Percentiles rank a stretch among this genome's conserved stretches.
Conservation (phyloP, 2,888 invertebrate genomes). For the Sesia bembeciformis region DNA sequence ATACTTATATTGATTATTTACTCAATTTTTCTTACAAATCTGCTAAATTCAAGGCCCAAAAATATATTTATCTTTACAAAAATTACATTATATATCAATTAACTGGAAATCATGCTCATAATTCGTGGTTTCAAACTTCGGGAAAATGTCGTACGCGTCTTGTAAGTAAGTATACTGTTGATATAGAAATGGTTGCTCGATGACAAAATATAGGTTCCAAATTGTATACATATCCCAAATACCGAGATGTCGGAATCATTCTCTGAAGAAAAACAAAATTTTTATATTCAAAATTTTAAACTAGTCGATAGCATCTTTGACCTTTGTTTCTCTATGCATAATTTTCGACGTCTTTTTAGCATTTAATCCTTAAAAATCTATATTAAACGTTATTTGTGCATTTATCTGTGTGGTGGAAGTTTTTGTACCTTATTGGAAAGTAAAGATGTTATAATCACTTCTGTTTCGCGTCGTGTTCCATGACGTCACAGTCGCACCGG, state of each 20-base stretch:
- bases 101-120: too few species aligned
- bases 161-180: neutral
- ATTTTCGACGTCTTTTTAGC: conserved; percentile 65
- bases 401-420: conserved; percentile 45
- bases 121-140: neutral
- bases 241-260: conserved; percentile 56
- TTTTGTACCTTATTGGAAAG: conserved; percentile 25
- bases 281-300: conserved; percentile 71
- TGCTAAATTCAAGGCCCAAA: too few species aligned
- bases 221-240: conserved; percentile 64
- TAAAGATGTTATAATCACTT: neutral
- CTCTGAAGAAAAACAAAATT: conserved; percentile 47
- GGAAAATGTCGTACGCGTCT: neutral
- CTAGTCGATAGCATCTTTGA: conserved; percentile 66
- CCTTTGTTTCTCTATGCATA: conserved; percentile 52
- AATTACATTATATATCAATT: too few species aligned
- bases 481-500: conserved; percentile 43
- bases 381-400: conserved; percentile 56
- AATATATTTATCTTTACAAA: too few species aligned
- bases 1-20: too few species aligned
- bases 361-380: conserved; percentile 36
- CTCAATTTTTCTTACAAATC: too few species aligned
- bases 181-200: neutral
- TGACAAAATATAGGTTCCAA: conserved; percentile 13
- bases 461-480: neutral